Conservation (phyloP, 2,888 invertebrate genomes). For the Atethmia centrago region DNA sequence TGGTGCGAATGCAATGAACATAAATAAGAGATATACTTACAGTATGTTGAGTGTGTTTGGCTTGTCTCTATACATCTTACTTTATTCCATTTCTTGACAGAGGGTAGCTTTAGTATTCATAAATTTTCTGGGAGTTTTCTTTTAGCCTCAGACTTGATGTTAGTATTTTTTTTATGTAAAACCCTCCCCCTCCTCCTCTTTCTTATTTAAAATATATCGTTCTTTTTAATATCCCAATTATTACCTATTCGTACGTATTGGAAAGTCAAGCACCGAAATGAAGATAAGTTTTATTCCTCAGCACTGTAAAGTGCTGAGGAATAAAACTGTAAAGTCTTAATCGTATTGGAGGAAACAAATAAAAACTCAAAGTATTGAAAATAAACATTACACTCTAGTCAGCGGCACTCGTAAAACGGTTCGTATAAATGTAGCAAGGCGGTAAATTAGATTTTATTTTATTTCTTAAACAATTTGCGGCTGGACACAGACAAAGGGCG, state of each 20-base stretch:
- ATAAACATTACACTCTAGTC: conserved; percentile 83
- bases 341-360: conserved; percentile 77
- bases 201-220: background rate
- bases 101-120: conserved; percentile 63
- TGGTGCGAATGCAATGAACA: conserved; percentile 85
- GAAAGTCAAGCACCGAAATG: conserved; percentile 53
- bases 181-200: no score
- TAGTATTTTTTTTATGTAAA: background rate
- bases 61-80: conserved; percentile 74
- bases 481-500: conserved; percentile 87
- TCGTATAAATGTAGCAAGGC: conserved; percentile 87
- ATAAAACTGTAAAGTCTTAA: no score
- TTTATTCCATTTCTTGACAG: conserved; percentile 63
- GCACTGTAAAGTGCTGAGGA: no score
- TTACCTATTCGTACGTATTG: conserved; percentile 20
- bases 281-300: conserved; percentile 70
- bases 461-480: conserved; percentile 90
- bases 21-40: conserved; percentile 84
- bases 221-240: conserved; percentile 6
- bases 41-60: conserved; percentile 69
- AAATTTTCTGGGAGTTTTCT: conserved; percentile 46
- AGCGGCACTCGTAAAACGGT: conserved; percentile 85
- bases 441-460: conserved; percentile 90
- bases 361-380: conserved; percentile 81
- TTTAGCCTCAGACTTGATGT: conserved; percentile 15